phyloP scores from a whole-genome alignment of 2,888 invertebrate genomes.

The Thereva nobilitata region DNA sequence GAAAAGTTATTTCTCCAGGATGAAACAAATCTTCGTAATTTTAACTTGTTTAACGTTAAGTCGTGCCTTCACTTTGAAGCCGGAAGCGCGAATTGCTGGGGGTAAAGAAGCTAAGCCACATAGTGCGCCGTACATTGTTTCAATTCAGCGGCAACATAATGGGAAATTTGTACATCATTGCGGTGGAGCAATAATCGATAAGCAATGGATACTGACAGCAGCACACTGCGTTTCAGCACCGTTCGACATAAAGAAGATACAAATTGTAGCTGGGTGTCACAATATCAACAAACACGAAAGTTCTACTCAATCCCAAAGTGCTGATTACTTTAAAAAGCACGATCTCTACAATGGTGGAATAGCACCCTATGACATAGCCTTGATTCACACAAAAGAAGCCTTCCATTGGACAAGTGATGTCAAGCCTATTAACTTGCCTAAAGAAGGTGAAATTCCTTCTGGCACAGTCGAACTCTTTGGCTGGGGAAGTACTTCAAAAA shows the following conservation, averaged over 20 bases:
- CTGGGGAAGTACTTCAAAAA: conserved; percentile 56
- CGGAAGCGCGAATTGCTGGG: conserved; percentile 49
- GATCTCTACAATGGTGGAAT: conserved; percentile 54
- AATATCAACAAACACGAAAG: conserved; percentile 50
- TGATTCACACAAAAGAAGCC: conserved; percentile 52
- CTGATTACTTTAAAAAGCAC: conserved; percentile 52
- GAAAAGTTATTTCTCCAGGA: neutral
- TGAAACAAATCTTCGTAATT: neutral
- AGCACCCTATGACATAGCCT: conserved; percentile 55
- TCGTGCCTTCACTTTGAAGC: neutral
- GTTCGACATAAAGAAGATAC: conserved; percentile 49
- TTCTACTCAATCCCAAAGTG: conserved; percentile 50
- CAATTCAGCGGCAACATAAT: conserved; percentile 50
- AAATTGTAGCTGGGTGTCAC: conserved; percentile 54
- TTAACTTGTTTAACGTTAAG: neutral
- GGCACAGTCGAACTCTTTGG: conserved; percentile 55
- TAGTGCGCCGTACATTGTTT: conserved; percentile 54
- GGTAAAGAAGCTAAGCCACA: conserved; percentile 53
- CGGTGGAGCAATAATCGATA: conserved; percentile 12
- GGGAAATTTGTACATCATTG: conserved; percentile 45
- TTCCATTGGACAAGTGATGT: conserved; percentile 51
- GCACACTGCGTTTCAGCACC: conserved; percentile 53
- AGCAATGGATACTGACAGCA: conserved; percentile 54
- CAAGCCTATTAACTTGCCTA: conserved; percentile 51
- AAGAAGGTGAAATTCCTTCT: conserved; percentile 48